Percentiles rank a stretch among this genome's conserved stretches.
These are phyloP conservation scores for Idaea straminata DNA, from an alignment of 2,888 invertebrate genomes.

Conservation along the genomic window DNA sequence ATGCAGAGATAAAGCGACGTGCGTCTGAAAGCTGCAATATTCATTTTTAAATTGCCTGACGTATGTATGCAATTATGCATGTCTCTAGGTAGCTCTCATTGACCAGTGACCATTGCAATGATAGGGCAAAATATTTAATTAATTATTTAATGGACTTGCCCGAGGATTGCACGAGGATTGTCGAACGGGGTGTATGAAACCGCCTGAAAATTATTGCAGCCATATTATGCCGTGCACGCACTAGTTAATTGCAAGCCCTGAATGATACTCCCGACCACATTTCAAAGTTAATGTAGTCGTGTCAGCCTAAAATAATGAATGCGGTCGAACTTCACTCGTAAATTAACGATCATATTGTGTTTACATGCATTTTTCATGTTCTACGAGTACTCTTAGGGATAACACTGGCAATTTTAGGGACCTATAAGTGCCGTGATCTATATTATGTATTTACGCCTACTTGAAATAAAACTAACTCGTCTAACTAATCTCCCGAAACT, in stretches of 20 bases:
- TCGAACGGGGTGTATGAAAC: constrained; percentile 48
- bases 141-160: constrained; percentile 51
- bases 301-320: constrained; percentile 66
- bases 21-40: constrained; percentile 39
- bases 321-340: constrained; percentile 43
- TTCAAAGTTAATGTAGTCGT: constrained; percentile 70
- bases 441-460: neutral
- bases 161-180: constrained; percentile 48
- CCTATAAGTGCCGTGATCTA: neutral
- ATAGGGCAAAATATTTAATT: constrained; percentile 56
- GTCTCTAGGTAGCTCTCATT: constrained; percentile 24
- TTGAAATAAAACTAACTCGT: neutral
- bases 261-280: constrained; percentile 71
- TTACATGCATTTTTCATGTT: neutral
- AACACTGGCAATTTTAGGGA: neutral
- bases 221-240: constrained; percentile 65
- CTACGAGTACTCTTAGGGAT: neutral
- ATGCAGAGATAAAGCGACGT: constrained; percentile 45
- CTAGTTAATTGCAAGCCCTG: constrained; percentile 73
- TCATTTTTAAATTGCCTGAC: constrained; percentile 37
- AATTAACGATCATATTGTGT: constrained; percentile 28
- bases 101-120: constrained; percentile 32
- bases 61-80: constrained; percentile 14
- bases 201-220: constrained; percentile 72
- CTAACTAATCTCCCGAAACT: no score